These are phyloP conservation scores for Lampris megalopsis DNA, from an alignment of 2,113 vertebrate genomes.

Conservation along the genomic window DNA sequence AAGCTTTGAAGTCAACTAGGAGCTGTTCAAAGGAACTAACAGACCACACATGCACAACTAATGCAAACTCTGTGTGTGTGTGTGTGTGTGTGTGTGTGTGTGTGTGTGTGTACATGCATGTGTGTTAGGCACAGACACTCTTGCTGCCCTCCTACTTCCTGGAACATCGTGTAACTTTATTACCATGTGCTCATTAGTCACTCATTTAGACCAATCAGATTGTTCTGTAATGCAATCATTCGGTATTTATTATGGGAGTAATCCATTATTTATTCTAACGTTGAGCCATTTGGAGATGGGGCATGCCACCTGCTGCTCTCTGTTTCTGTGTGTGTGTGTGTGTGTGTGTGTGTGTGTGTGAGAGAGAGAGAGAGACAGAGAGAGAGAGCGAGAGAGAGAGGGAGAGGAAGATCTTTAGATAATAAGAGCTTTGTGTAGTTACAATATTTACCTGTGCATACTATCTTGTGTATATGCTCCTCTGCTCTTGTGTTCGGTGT, in stretches of 20 bases:
- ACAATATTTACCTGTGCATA: not conserved
- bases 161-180: constrained; percentile 74
- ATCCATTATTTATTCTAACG: constrained; percentile 67
- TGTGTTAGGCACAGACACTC: constrained; percentile 26
- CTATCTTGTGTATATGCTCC: not conserved
- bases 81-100: constrained; percentile 31
- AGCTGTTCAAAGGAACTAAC: constrained; percentile 35
- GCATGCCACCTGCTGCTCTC: constrained; percentile 25
- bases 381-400: not conserved
- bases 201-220: constrained; percentile 75
- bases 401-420: not conserved
- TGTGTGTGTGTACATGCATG: constrained; percentile 16
- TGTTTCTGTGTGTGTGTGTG: constrained; percentile 1
- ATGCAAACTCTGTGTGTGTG: constrained; percentile 33
- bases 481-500: not conserved
- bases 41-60: constrained; percentile 41
- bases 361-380: not conserved
- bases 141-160: constrained; percentile 64
- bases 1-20: constrained; percentile 42
- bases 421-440: not conserved
- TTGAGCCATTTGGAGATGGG: constrained; percentile 43
- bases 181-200: constrained; percentile 68
- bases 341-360: constrained; percentile 14
- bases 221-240: constrained; percentile 70
- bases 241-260: constrained; percentile 62